Percentiles rank a stretch among this genome's conserved stretches.
Evolutionary conservation across 2,888 invertebrate species (phyloP).

Genomic region (Gerris lacustris): DNA sequence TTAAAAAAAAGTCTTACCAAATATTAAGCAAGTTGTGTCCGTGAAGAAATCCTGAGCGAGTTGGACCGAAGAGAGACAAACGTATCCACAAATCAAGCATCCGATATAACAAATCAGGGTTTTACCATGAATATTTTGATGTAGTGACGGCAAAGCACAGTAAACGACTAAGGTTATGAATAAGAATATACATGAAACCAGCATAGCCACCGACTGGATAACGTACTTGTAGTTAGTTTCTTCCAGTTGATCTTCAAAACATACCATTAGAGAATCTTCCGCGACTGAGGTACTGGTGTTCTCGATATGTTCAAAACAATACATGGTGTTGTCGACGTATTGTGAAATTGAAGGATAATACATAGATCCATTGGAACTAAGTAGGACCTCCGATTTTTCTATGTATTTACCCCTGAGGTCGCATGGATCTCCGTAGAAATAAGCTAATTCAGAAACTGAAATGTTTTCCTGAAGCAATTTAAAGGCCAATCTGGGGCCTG

Average conservation of each 20-base stretch:
- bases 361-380: conserved; percentile 33
- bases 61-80: conserved; percentile 48
- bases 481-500: not conserved
- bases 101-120: conserved; percentile 58
- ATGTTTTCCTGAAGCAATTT: not conserved
- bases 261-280: conserved; percentile 32
- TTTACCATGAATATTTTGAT: conserved; percentile 56
- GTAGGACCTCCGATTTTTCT: conserved; percentile 30
- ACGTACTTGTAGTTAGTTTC: conserved; percentile 10
- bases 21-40: not conserved
- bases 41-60: conserved; percentile 30
- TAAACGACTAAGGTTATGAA: conserved; percentile 54
- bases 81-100: conserved; percentile 52
- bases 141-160: conserved; percentile 48
- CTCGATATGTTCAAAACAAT: conserved; percentile 35
- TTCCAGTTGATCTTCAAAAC: conserved; percentile 31
- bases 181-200: conserved; percentile 54
- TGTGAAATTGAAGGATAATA: conserved; percentile 22
- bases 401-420: conserved; percentile 16
- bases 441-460: conserved; percentile 3
- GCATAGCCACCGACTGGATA: conserved; percentile 33
- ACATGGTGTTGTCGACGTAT: conserved; percentile 29
- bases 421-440: conserved; percentile 12
- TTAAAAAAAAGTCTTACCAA: not conserved
- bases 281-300: conserved; percentile 20